These are phyloP conservation scores for Yasuhikotakia modesta DNA, from an alignment of 2,797 vertebrate species.

Conservation along the genomic window DNA sequence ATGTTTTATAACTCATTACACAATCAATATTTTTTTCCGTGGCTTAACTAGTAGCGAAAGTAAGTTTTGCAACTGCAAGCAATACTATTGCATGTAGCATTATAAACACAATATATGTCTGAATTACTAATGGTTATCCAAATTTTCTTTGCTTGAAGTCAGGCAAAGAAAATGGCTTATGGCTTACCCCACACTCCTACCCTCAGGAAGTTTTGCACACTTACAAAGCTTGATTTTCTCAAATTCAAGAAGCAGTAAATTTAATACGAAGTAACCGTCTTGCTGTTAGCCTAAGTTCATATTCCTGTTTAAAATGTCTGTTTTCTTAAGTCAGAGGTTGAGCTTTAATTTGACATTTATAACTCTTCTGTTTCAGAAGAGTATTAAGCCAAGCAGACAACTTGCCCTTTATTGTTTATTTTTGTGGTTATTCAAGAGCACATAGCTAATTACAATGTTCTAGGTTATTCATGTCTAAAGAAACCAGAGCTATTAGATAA, in stretches of 20 bases:
- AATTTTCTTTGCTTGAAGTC: too few species aligned
- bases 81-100: too few species aligned
- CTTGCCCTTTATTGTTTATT: constrained; percentile 48
- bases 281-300: background rate
- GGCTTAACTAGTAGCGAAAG: too few species aligned
- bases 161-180: too few species aligned
- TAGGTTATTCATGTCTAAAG: constrained; percentile 24
- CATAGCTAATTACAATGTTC: constrained; percentile 66
- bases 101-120: too few species aligned
- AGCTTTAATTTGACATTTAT: constrained; percentile 31
- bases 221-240: background rate
- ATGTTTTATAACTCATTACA: constrained; percentile 8
- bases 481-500: constrained; percentile 58
- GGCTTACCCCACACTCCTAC: too few species aligned
- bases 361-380: constrained; percentile 14
- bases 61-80: too few species aligned
- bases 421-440: constrained; percentile 59
- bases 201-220: background rate
- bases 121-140: too few species aligned
- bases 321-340: background rate
- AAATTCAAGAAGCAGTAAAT: too few species aligned
- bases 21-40: constrained; percentile 3
- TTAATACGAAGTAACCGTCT: background rate
- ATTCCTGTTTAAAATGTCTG: constrained; percentile 2
- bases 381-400: constrained; percentile 39